Conservation (phyloP, 2,113 vertebrate species). For the Nesoenas mayeri region DNA sequence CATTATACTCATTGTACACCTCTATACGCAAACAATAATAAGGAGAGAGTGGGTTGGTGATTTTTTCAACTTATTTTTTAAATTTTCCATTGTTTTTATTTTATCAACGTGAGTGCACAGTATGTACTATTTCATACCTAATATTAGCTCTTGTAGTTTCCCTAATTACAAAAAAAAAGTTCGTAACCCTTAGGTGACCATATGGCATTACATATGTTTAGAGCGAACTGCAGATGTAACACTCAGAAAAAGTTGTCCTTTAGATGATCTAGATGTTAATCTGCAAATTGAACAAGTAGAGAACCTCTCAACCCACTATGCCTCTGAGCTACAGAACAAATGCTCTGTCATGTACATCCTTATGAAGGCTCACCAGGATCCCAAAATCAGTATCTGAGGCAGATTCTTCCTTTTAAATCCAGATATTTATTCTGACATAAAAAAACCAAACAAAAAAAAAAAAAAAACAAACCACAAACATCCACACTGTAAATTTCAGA, state of each 20-base stretch:
- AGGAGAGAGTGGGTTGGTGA: rapidly evolving
- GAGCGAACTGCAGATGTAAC: not conserved
- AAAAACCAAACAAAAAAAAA: not conserved
- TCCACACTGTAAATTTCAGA: not conserved
- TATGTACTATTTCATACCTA: not conserved
- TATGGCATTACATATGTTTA: constrained; percentile 37
- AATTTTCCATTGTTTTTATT: not conserved
- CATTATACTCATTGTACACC: not conserved
- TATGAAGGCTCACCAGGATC: rapidly evolving
- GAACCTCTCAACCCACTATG: not conserved
- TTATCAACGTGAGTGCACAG: not conserved
- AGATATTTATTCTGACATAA: not conserved
- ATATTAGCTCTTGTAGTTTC: not conserved
- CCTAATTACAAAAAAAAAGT: not conserved
- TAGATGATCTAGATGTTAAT: not conserved
- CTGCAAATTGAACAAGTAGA: not conserved
- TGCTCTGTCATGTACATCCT: not conserved
- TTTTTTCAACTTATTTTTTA: not conserved
- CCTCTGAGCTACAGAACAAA: not conserved
- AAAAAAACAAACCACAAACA: too few relatives aligned
- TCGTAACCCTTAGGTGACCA: not conserved
- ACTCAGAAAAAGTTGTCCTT: not conserved
- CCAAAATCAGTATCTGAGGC: not conserved
- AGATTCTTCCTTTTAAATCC: not conserved
- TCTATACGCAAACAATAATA: not conserved